These are phyloP conservation scores for Cavia porcellus DNA, from an alignment of 2,113 vertebrate species.

Conservation along the genomic window DNA sequence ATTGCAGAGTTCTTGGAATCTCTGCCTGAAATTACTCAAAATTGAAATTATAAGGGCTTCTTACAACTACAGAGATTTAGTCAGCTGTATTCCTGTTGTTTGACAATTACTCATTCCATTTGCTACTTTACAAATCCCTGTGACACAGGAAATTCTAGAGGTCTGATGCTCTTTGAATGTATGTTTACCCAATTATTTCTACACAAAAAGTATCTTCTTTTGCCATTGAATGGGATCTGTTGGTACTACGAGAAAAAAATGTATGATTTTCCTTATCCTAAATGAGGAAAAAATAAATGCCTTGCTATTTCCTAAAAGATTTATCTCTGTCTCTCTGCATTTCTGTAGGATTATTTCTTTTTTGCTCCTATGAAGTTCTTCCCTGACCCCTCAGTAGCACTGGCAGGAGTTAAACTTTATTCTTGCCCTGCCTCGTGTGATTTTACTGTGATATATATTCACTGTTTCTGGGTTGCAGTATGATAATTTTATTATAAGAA, in stretches of 20 bases:
- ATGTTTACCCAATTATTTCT: conserved; percentile 52
- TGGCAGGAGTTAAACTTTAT: background rate
- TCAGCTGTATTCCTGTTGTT: conserved; percentile 33
- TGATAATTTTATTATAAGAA: conserved; percentile 42
- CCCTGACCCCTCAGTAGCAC: background rate
- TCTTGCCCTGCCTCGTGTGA: conserved; percentile 1
- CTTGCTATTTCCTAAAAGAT: conserved; percentile 48
- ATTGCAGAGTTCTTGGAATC: background rate
- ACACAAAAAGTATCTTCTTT: conserved; percentile 35
- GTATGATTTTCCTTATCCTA: background rate
- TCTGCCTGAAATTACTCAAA: conserved; percentile 41
- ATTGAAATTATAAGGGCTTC: background rate
- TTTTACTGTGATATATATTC: background rate
- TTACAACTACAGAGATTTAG: background rate
- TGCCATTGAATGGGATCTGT: background rate
- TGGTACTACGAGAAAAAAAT: conserved; percentile 32
- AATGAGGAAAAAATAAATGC: background rate
- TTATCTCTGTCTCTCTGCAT: conserved; percentile 19
- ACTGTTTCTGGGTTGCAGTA: background rate
- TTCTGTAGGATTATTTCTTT: conserved; percentile 30
- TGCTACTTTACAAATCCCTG: background rate
- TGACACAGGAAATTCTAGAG: background rate
- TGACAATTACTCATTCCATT: background rate
- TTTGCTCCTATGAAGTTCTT: conserved; percentile 1
- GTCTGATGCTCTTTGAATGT: background rate